A percentile compares a stretch with the other conserved stretches of the same genome.
These are phyloP conservation scores for Euspilapteryx auroguttella DNA, from an alignment of 2,888 invertebrate species.

Conservation along the genomic window DNA sequence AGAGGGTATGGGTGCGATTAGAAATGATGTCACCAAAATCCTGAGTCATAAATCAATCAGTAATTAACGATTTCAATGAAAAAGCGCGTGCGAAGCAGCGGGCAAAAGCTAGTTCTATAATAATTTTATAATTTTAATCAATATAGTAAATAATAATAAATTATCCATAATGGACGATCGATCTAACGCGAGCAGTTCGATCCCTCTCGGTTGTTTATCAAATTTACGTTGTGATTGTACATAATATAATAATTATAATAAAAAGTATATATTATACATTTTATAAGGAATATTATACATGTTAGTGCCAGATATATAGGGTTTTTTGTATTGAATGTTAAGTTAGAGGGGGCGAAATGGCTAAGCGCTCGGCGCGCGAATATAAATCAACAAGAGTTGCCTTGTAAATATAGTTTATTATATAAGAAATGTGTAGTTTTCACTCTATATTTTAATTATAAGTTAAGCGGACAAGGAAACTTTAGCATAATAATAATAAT, in stretches of 20 bases:
- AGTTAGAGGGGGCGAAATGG: slow-evolving; percentile 25
- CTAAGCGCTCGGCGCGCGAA: slow-evolving; percentile 5
- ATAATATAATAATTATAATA: slow-evolving; percentile 14
- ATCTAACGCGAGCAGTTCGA: slow-evolving; percentile 35
- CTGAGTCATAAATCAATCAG: too few relatives aligned
- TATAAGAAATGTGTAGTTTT: slow-evolving; percentile 53
- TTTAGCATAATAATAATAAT: slow-evolving; percentile 17
- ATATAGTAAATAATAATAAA: too few relatives aligned
- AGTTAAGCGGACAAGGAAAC: slow-evolving; percentile 42
- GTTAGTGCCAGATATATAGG: slow-evolving; percentile 46
- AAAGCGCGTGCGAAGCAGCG: too few relatives aligned
- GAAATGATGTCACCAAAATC: too few relatives aligned
- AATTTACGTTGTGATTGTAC: slow-evolving; percentile 59
- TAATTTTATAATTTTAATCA: too few relatives aligned
- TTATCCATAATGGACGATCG: too few relatives aligned
- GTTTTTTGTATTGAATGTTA: slow-evolving; percentile 57
- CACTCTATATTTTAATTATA: slow-evolving; percentile 56
- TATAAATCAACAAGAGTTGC: slow-evolving; percentile 31
- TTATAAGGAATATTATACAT: slow-evolving; percentile 52
- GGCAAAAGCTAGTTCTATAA: too few relatives aligned
- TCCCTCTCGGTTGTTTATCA: slow-evolving; percentile 54
- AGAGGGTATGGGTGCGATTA: too few relatives aligned
- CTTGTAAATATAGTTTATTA: slow-evolving; percentile 44
- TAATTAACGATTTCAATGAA: too few relatives aligned
- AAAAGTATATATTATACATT: slow-evolving; percentile 45